Percentiles rank a stretch among this genome's conserved stretches.
Conservation (phyloP, 2,888 invertebrate species). For the Iselma pallidipennis region DNA sequence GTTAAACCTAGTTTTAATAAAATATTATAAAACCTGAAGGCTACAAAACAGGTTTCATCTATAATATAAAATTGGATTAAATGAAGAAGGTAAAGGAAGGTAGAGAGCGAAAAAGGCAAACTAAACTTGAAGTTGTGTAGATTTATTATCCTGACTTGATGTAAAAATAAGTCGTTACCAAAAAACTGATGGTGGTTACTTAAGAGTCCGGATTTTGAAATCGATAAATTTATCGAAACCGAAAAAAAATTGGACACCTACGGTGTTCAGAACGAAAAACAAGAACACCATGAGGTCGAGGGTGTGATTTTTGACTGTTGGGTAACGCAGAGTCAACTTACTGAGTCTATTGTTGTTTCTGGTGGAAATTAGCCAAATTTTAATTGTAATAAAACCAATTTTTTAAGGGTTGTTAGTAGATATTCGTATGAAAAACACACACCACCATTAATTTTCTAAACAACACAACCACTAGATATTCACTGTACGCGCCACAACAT, state of each 20-base stretch:
- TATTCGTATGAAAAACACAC: not conserved
- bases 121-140: not conserved
- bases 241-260: not conserved
- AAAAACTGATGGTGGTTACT: not conserved
- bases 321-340: too few relatives aligned
- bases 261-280: not conserved
- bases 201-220: not conserved
- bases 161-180: not conserved
- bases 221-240: not conserved
- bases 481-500: too few relatives aligned
- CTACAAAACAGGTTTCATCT: conserved; percentile 1
- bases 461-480: not conserved
- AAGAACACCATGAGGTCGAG: not conserved
- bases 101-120: not conserved
- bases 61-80: not conserved
- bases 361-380: too few relatives aligned
- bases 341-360: too few relatives aligned
- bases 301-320: too few relatives aligned
- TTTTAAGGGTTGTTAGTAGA: not conserved
- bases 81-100: not conserved
- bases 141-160: not conserved
- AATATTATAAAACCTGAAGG: not conserved
- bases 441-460: not conserved
- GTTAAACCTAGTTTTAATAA: not conserved
- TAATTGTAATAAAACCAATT: too few relatives aligned